Base-by-base conservation (phyloP, 2,888 invertebrate genomes). In the Hypolimnas misippus region DNA sequence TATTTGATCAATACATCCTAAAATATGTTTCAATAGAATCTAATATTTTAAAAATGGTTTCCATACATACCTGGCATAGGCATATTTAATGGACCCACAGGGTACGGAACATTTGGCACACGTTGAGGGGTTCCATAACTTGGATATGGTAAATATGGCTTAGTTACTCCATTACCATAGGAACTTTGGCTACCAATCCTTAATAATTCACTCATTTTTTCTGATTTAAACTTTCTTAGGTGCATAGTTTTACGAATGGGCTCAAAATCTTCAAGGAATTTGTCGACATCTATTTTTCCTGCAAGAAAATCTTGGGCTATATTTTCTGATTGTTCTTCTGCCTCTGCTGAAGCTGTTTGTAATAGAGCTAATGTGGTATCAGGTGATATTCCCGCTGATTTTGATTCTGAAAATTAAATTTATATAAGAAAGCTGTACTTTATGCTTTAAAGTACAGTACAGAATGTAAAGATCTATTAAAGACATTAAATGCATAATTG, bases 271-370 rank as follows among this genome's bases (percentile, higher is more conserved):
- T 97, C 96, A 3, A 98, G 87, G 81, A 98, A 99, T 65, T 95
- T 94, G 17, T 98, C 99, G 6, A 96, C 92, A 57, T 95, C 94
- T 63, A 87, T 83, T 78, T 94, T 94, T 7, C 95, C 95, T 12
- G 95, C 94, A 38, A 97, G 92, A 77, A 98, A 98, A 70, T 95
- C 94, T 75, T 97, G 95, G 0, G 97, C 96, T 49, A 96, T 82
- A 66, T 93, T 93, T 89, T 99, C 99, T 0, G 98, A 97, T 78
- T 97, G 95, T 79, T 99, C 98, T 83, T 99, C 99, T 58, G 96
- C 95, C 90, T 98, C 96, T 33, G 98, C 97, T 25, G 98, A 96
- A 10, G 98, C 96, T 8, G 98, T 96, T 92, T 98, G 97, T 12
- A 99, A 92, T 51, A 98, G 87, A 0, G 98, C 98, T 66, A 97